A percentile compares a stretch with the other conserved stretches of the same genome.
phyloP scores from a whole-genome alignment of 2,797 vertebrate genomes.

The Coreius guichenoti region DNA sequence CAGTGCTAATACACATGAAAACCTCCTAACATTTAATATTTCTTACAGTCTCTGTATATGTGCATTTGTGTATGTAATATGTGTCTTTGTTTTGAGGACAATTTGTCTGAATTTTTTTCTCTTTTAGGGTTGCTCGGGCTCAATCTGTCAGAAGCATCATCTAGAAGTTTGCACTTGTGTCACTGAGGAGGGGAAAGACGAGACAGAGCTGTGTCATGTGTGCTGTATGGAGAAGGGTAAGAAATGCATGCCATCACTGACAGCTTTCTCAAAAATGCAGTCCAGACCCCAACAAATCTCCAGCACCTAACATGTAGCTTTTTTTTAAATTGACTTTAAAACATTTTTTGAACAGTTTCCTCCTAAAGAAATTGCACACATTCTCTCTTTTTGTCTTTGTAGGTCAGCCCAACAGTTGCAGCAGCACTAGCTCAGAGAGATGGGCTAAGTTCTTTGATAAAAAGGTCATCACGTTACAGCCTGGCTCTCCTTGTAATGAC shows the following conservation, averaged over 20 bases:
- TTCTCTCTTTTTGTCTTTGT: slow-evolving; percentile 50
- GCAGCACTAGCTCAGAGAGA: slow-evolving; percentile 86
- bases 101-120: not conserved
- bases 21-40: not conserved
- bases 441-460: slow-evolving; percentile 81
- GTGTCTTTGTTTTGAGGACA: not conserved
- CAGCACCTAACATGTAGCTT: not conserved
- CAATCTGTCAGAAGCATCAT: slow-evolving; percentile 88
- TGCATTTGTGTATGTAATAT: not conserved
- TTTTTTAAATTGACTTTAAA: too few relatives aligned
- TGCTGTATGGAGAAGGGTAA: slow-evolving; percentile 96
- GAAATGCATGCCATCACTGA: slow-evolving; percentile 56
- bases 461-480: slow-evolving; percentile 87
- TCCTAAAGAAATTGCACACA: not conserved
- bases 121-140: slow-evolving; percentile 90
- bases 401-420: slow-evolving; percentile 87
- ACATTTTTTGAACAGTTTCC: not conserved
- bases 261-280: not conserved
- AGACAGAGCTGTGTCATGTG: slow-evolving; percentile 92
- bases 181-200: slow-evolving; percentile 83
- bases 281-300: not conserved
- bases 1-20: not conserved
- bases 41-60: not conserved
- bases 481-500: slow-evolving; percentile 96
- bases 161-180: slow-evolving; percentile 92